These are phyloP conservation scores for human DNA, from an alignment of 2,113 vertebrate genomes.

Conservation along the genomic window DNA sequence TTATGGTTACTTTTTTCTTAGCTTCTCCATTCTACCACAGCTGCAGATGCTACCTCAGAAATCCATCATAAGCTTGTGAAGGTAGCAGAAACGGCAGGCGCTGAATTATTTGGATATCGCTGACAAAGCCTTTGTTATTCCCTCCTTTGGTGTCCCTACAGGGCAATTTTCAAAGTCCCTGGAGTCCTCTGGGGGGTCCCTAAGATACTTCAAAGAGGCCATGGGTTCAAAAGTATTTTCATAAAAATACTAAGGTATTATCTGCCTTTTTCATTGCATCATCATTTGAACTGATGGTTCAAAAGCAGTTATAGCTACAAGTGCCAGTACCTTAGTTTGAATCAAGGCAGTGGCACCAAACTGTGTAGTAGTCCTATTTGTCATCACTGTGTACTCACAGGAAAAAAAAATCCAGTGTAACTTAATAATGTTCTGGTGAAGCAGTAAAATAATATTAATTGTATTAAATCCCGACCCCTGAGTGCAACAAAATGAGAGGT, in stretches of 20 bases:
- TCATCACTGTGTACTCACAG: background rate
- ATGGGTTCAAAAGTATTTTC: background rate
- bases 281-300: background rate
- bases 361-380: background rate
- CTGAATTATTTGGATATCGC: background rate
- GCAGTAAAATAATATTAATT: background rate
- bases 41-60: background rate
- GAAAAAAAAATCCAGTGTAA: background rate
- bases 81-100: background rate
- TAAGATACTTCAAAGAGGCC: background rate
- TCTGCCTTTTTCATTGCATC: background rate
- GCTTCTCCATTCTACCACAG: background rate
- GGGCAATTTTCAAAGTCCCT: background rate
- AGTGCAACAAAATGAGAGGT: background rate
- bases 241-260: background rate
- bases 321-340: background rate
- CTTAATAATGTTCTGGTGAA: background rate
- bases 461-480: background rate
- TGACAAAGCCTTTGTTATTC: background rate
- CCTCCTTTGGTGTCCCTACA: background rate
- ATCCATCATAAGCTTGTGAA: background rate
- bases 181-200: accelerated
- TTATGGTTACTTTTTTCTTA: background rate
- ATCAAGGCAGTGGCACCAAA: background rate
- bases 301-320: background rate